Conservation (phyloP, 1,140 invertebrate species). For the Drosophila mauritiana region DNA sequence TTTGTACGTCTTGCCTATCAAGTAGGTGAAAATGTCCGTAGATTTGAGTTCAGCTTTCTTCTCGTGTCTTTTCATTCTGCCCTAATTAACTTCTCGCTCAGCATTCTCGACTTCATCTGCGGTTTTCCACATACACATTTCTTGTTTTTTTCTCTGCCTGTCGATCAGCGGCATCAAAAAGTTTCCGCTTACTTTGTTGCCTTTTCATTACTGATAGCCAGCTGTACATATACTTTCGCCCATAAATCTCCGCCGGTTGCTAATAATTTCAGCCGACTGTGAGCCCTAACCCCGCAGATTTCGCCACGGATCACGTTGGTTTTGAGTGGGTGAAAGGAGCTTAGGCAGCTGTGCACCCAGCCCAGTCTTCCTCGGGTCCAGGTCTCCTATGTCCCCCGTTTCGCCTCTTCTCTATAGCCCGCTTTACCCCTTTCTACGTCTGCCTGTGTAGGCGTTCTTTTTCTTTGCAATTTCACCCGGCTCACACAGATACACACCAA, state of each 20-base stretch:
- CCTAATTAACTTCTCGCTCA: constrained; percentile 29
- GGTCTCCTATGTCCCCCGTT: constrained; percentile 1
- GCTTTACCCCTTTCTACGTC: constrained; percentile 3
- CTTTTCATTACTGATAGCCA: constrained; percentile 4
- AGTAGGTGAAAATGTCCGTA: constrained; percentile 1
- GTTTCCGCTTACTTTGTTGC: constrained; percentile 35
- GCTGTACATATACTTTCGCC: constrained; percentile 31
- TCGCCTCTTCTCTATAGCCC: too few species aligned
- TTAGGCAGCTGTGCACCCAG: constrained; percentile 24
- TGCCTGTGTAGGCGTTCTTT: constrained; percentile 25
- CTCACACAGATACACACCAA: constrained; percentile 9
- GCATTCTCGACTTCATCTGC: constrained; percentile 38
- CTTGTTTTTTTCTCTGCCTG: neutral
- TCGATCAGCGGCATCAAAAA: constrained; percentile 29
- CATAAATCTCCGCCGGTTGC: constrained; percentile 38
- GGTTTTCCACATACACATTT: constrained; percentile 1
- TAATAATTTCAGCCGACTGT: constrained; percentile 26
- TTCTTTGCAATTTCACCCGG: constrained; percentile 44
- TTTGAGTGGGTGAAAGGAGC: constrained; percentile 41
- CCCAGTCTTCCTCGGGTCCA: constrained; percentile 10
- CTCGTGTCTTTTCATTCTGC: constrained; percentile 25
- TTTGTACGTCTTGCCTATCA: too few species aligned
- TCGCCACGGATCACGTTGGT: constrained; percentile 8
- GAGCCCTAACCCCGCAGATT: constrained; percentile 8
- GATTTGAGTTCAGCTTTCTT: constrained; percentile 21